A percentile compares a stretch with the other conserved stretches of the same genome.
Conservation (phyloP, 2,797 vertebrate species). For the Neosalanx taihuensis region DNA sequence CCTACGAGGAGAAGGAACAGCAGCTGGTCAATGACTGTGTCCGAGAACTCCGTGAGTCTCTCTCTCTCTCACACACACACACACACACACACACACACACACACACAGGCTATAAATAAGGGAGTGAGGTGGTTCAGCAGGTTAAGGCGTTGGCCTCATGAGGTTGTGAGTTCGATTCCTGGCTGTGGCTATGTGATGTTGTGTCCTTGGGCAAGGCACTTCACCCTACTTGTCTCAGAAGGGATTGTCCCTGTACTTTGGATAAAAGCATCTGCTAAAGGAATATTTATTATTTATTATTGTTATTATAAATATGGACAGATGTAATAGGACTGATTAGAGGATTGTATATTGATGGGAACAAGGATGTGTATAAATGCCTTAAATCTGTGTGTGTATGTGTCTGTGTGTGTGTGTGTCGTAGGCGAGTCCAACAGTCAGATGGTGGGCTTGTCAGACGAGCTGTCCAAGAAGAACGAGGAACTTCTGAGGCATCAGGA, state of each 20-base stretch:
- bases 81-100: slow-evolving; percentile 2
- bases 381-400: not conserved
- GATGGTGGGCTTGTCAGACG: slow-evolving; percentile 87
- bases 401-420: slow-evolving; percentile 30
- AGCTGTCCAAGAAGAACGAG: slow-evolving; percentile 88
- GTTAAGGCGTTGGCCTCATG: too few relatives aligned
- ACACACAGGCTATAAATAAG: not conserved
- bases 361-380: not conserved
- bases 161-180: too few relatives aligned
- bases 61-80: too few relatives aligned
- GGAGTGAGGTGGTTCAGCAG: too few relatives aligned
- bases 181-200: too few relatives aligned
- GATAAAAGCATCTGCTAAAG: too few relatives aligned
- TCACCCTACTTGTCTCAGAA: too few relatives aligned
- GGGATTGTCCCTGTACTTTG: too few relatives aligned
- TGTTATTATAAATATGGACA: not conserved
- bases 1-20: slow-evolving; percentile 94
- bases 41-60: slow-evolving; percentile 91
- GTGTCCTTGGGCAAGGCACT: too few relatives aligned
- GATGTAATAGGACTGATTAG: too few relatives aligned
- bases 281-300: too few relatives aligned
- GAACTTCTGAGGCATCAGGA: slow-evolving; percentile 92
- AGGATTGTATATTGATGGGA: not conserved
- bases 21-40: slow-evolving; percentile 95
- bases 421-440: slow-evolving; percentile 93